These are phyloP conservation scores for Monochamus alternatus DNA, from an alignment of 2,888 invertebrate genomes.

Conservation along the genomic window DNA sequence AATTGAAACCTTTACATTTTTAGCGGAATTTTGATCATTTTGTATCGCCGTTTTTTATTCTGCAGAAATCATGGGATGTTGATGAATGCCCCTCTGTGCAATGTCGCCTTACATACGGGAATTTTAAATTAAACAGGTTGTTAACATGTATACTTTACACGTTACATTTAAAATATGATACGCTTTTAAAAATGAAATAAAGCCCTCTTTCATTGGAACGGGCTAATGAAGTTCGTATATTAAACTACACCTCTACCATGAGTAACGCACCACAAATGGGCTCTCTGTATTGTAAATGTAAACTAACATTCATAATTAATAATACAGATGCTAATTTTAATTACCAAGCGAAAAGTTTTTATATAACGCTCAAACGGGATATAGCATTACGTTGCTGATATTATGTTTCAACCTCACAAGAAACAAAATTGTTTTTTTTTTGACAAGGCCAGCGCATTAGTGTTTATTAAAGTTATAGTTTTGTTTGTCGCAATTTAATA, in stretches of 20 bases:
- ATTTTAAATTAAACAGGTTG: constrained; percentile 64
- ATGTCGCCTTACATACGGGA: constrained; percentile 48
- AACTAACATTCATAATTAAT: constrained; percentile 49
- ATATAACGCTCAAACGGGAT: constrained; percentile 22
- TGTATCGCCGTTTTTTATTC: too few species aligned
- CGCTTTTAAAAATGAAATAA: constrained; percentile 59
- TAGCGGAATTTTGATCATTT: too few species aligned
- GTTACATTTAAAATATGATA: constrained; percentile 60
- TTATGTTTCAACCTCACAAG: constrained; percentile 23
- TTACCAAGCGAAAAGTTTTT: constrained; percentile 43
- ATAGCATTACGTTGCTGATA: constrained; percentile 25
- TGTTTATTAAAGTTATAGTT: constrained; percentile 4
- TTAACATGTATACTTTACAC: constrained; percentile 61
- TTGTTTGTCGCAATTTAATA: neutral
- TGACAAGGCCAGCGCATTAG: neutral
- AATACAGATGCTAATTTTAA: constrained; percentile 43
- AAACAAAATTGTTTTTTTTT: constrained; percentile 10
- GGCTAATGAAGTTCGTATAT: constrained; percentile 59
- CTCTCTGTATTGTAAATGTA: constrained; percentile 48
- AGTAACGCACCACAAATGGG: constrained; percentile 45
- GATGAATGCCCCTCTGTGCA: constrained; percentile 50
- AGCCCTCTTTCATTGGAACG: constrained; percentile 56
- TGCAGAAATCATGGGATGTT: neutral
- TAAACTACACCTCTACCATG: constrained; percentile 52
- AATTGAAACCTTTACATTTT: too few species aligned